Percentiles rank a stretch among this genome's conserved stretches.
phyloP scores from a whole-genome alignment of 2,113 vertebrate genomes.

The Tursiops truncatus region DNA sequence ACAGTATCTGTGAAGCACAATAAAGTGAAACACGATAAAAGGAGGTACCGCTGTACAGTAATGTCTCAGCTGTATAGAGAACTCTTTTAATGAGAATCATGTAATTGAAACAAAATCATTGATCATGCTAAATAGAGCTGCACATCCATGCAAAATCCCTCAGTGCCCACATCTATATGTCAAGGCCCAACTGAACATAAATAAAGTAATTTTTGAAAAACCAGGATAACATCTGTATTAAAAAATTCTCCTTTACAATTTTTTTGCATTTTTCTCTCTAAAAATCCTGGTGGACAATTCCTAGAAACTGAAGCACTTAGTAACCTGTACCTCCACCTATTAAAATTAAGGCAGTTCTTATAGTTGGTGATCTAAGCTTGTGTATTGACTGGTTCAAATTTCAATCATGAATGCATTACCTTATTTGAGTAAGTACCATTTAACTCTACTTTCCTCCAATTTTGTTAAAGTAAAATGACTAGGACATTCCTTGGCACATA shows the following conservation, averaged over 20 bases:
- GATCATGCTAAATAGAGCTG: not conserved
- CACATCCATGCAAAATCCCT: not conserved
- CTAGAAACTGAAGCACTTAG: not conserved
- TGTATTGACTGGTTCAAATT: not conserved
- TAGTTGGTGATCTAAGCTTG: not conserved
- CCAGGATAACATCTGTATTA: not conserved
- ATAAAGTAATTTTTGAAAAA: not conserved
- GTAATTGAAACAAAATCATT: not conserved
- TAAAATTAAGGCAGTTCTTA: not conserved
- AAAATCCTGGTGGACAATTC: not conserved
- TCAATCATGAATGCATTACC: not conserved
- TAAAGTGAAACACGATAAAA: not conserved
- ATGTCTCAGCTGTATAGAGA: not conserved
- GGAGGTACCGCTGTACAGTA: rapidly evolving
- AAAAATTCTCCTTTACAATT: not conserved
- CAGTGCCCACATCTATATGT: not conserved
- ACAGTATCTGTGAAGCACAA: not conserved
- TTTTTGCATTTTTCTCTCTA: not conserved
- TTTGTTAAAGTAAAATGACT: not conserved
- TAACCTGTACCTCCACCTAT: not conserved
- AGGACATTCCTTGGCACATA: not conserved
- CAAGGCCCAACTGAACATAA: not conserved
- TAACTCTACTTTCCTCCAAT: not conserved
- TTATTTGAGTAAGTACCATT: not conserved
- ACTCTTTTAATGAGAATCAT: not conserved